Evolutionary conservation across 2,888 invertebrate species (phyloP).

Genomic region (Hyposoter dolosus): DNA sequence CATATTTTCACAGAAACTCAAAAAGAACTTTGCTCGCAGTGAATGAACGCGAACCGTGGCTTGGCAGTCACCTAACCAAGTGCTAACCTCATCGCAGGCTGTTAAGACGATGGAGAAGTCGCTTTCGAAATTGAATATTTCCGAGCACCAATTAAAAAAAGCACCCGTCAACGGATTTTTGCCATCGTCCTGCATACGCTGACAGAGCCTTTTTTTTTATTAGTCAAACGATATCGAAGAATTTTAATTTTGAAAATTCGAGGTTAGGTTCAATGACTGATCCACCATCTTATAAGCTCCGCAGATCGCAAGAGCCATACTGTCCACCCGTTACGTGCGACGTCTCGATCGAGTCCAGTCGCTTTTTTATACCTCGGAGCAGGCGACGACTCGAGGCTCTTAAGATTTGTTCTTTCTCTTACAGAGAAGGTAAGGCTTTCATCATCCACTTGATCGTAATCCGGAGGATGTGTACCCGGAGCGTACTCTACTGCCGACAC

Average conservation of each 20-base stretch:
- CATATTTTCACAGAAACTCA: not conserved
- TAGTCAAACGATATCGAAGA: no score
- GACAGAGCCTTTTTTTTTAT: no score
- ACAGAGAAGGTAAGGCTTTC: constrained; percentile 69
- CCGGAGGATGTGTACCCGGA: constrained; percentile 68
- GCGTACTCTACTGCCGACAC: constrained; percentile 49
- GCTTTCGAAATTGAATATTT: no score
- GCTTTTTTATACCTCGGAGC: not conserved
- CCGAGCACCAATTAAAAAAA: no score
- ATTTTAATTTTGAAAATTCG: no score
- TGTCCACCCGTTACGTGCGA: not conserved
- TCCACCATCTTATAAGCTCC: no score
- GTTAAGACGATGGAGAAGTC: no score
- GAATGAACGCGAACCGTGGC: not conserved
- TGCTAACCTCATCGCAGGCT: not conserved
- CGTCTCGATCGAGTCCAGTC: not conserved
- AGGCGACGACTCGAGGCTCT: not conserved
- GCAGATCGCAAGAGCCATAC: not conserved
- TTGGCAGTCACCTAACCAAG: not conserved
- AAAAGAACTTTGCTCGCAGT: not conserved
- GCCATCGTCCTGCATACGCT: no score
- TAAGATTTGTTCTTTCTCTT: constrained; percentile 6
- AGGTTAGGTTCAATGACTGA: no score
- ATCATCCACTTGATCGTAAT: constrained; percentile 77
- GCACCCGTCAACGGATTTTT: no score